Conservation (phyloP, 2,113 vertebrate species). For the Danionella cerebrum region DNA sequence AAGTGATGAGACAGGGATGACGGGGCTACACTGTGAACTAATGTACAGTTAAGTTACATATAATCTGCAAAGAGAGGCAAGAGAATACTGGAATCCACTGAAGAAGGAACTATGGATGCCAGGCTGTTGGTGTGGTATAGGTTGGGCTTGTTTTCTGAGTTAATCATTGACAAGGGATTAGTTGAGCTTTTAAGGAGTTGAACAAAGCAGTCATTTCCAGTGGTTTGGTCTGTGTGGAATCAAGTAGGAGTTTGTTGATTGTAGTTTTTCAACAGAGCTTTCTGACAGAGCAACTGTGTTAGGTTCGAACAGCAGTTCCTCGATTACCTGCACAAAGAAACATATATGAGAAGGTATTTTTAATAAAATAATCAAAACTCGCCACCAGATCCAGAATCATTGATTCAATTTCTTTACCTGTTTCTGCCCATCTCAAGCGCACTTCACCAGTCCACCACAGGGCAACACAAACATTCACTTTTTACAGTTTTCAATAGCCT, state of each 20-base stretch:
- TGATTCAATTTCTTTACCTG: too few species aligned
- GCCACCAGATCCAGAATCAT: too few species aligned
- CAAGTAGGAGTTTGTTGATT: not conserved
- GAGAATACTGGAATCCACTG: not conserved
- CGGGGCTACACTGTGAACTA: too few species aligned
- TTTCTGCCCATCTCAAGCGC: too few species aligned
- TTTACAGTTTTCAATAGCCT: too few species aligned
- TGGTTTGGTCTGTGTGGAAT: not conserved
- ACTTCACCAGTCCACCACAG: too few species aligned
- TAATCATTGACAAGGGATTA: not conserved
- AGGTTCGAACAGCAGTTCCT: not conserved
- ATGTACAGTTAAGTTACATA: too few species aligned
- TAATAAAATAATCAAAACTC: too few species aligned
- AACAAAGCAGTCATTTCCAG: not conserved
- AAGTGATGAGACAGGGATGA: too few species aligned
- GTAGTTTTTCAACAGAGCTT: not conserved
- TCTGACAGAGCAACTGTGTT: slow-evolving; percentile 30
- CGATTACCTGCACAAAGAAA: slow-evolving; percentile 9
- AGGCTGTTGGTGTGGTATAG: not conserved
- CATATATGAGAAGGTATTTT: not conserved
- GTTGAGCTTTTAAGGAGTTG: too few species aligned
- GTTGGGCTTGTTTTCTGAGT: too few species aligned
- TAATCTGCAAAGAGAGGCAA: not conserved
- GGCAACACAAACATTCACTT: too few species aligned
- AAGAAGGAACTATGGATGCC: not conserved